Base-by-base conservation (phyloP, 2,888 invertebrate species). In the Tridacna crocea region DNA sequence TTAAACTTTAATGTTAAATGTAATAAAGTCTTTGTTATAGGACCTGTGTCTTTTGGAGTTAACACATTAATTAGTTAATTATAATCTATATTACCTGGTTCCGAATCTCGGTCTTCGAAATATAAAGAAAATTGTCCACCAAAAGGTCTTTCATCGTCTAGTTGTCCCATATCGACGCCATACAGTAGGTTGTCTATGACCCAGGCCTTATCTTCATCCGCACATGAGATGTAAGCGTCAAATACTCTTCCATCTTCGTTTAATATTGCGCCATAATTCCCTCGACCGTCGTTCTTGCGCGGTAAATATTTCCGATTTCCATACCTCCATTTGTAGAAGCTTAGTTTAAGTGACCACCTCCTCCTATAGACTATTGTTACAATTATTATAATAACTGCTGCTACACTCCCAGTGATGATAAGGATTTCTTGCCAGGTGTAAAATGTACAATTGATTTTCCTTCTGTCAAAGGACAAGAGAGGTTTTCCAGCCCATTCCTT, bases 361-460 rank as follows among this genome's bases (percentile, higher is more conserved):
- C 83, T 87, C n/a, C 77, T 65, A 72, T 88, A 89, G 8, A 83
- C 22, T 3, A 84, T 3, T 0, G 68, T 19, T 0, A 72, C 75
- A 13, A 83, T 66, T 13, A 87, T 66, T 0, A 85, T 22, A 0
- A 85, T 74, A 1, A 90, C 8, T 0, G 89, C 0, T 12, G 88
- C 72, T 0, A 77, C 82, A 22, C 74, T 77, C 0, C 58, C 79
- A 26, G 79, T 79, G 12, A 78, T 75, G 0, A 82, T 77, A 8
- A 84, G 58, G 8, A 91, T 88, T n/a, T 61, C 72, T 13, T 84
- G 83, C 78, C 83, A 78, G 0, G 87, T 83, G 51, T 83, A 88
- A 61, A 85, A 83, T 0, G 83, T 26, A 77, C 92, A 92, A 70
- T 89, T 88, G 13, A 91, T 90, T 63, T 89, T 87, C 6, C 75